phyloP scores from a whole-genome alignment of 2,797 vertebrate genomes.

The Aphelocoma californica region DNA sequence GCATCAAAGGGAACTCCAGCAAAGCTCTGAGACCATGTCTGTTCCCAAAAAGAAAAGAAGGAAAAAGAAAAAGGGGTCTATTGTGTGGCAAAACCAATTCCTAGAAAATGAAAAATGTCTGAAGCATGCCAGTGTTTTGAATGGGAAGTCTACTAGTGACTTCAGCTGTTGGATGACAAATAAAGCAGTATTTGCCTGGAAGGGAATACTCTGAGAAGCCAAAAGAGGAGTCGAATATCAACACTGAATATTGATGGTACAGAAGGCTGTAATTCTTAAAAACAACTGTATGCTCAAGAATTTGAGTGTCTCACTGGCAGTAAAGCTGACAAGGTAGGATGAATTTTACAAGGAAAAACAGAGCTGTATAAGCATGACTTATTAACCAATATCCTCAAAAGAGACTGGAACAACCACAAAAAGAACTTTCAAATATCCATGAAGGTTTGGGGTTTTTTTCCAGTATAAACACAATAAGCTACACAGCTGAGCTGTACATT shows the following conservation, averaged over 20 bases:
- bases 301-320: slow-evolving; percentile 46
- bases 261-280: slow-evolving; percentile 20
- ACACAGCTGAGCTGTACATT: neutral
- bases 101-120: neutral
- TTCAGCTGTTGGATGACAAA: neutral
- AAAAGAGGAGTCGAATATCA: neutral
- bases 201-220: neutral
- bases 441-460: neutral
- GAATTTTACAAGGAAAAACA: neutral
- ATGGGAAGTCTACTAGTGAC: neutral
- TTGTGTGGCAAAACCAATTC: neutral
- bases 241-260: slow-evolving; percentile 1
- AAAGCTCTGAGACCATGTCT: neutral
- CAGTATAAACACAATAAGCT: neutral
- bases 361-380: slow-evolving; percentile 49
- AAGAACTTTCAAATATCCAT: neutral
- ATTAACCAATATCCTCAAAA: slow-evolving; percentile 33
- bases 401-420: neutral
- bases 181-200: neutral
- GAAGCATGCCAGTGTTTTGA: neutral
- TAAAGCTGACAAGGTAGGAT: slow-evolving; percentile 37
- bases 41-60: neutral
- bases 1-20: neutral
- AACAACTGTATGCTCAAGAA: slow-evolving; percentile 37
- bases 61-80: neutral